Base-by-base conservation (phyloP, 2,888 invertebrate species). In the Agonopterix arenella region DNA sequence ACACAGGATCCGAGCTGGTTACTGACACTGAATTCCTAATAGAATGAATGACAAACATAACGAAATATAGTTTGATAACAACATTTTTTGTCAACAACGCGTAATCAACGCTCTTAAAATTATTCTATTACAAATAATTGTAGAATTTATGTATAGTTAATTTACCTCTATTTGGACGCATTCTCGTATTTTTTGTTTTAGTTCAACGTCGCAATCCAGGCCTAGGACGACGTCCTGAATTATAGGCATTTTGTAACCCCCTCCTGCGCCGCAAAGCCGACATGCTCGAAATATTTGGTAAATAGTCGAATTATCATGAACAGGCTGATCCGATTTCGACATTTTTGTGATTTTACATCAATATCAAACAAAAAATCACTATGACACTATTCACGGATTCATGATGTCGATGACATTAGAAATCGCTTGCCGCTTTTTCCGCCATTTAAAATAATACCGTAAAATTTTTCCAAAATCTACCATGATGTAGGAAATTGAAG, bases 221-320 rank as follows among this genome's bases (percentile, higher is more conserved):
- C 78, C 47, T 16, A 76, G 70, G 0, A 84, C 60, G 44, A 86
- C 70, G 52, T 71, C 82, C 53, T 89, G 89, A 9, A 89, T 76
- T 49, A 90, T 89, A 0, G 90, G 90, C 89, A 90, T 89, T 74
- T 86, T 88, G 70, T 89, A 89, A 55, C 89, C 89, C 36, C 84
- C 85, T 37, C 88, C 85, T 0, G 80, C 82, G 1, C 89, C 89
- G 56, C 90, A 90, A 1, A 90, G 68, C 1, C 90, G 82, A 68
- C 90, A 90, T 66, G 84, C 79, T 62, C 84, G 66, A 54, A 81
- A 89, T 52, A 90, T 84, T 52, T 88, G 82, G 51, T 84, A 88
- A 52, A 86, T 82, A n/a, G 68, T 68, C 50, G 80, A 73, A 51
- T 72, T 74, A n/a, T 85, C 80, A 1, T 28, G 28, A 28, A 28